Percentiles rank a stretch among this genome's conserved stretches.
Conservation (phyloP, 2,888 invertebrate species). For the Sialis lutaria region DNA sequence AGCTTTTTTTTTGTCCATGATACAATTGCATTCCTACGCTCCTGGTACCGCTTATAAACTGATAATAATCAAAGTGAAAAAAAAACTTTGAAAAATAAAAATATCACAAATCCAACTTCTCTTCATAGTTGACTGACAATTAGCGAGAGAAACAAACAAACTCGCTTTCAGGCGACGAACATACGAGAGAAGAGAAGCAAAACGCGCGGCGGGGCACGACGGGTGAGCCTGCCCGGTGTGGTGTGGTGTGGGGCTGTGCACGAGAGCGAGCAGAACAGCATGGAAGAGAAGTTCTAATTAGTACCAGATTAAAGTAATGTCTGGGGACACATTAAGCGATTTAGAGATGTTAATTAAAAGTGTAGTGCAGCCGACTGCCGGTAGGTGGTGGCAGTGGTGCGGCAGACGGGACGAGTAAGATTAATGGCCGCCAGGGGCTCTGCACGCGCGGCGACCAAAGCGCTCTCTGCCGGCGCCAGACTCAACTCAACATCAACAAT, state of each 20-base stretch:
- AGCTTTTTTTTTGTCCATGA: too few relatives aligned
- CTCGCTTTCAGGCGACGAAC: not conserved
- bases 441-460: conserved; percentile 2
- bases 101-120: too few relatives aligned
- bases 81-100: too few relatives aligned
- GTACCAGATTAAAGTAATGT: conserved; percentile 46
- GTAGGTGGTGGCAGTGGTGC: conserved; percentile 5
- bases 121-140: too few relatives aligned
- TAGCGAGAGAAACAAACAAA: too few relatives aligned
- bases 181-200: too few relatives aligned
- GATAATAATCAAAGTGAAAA: too few relatives aligned
- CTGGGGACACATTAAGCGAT: conserved; percentile 39
- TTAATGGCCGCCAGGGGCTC: conserved; percentile 21
- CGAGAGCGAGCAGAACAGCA: conserved; percentile 11
- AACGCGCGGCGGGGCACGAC: not conserved
- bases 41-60: too few relatives aligned
- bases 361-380: conserved; percentile 20
- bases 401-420: conserved; percentile 17
- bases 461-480: conserved; percentile 25
- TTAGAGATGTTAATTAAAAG: conserved; percentile 33
- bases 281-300: conserved; percentile 35
- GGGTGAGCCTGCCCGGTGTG: not conserved
- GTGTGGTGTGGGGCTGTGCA: conserved; percentile 5
- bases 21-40: too few relatives aligned
- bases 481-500: conserved; percentile 42